These are phyloP conservation scores for Ylistrum balloti DNA, from an alignment of 1,140 invertebrate genomes.

Conservation along the genomic window DNA sequence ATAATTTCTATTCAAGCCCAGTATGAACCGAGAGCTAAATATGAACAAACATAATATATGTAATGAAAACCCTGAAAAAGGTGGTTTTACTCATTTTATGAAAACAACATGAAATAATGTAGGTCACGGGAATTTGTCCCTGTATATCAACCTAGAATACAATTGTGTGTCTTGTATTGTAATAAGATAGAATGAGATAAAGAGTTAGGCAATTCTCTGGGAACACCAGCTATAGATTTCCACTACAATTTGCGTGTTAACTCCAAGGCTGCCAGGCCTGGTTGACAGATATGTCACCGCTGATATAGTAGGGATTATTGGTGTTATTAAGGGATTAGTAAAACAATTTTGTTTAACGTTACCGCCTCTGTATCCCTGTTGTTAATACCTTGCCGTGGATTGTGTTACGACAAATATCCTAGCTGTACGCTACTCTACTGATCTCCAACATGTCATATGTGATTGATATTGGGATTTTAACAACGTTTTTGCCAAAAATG, in stretches of 20 bases:
- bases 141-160: too few species aligned
- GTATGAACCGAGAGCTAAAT: too few species aligned
- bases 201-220: neutral
- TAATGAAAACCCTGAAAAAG: too few species aligned
- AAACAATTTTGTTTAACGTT: neutral
- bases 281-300: neutral
- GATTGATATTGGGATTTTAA: constrained; percentile 27
- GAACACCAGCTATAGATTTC: neutral
- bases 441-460: neutral
- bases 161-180: too few species aligned
- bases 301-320: neutral
- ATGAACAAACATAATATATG: too few species aligned
- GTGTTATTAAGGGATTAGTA: neutral
- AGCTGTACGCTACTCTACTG: neutral
- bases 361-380: neutral
- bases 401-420: neutral
- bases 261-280: neutral
- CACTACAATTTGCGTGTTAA: constrained; percentile 4
- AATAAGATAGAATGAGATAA: too few species aligned
- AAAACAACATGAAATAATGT: too few species aligned
- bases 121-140: too few species aligned
- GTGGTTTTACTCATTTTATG: too few species aligned
- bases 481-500: constrained; percentile 25
- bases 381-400: neutral
- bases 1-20: too few species aligned